Evolutionary conservation across 2,888 invertebrate species (phyloP), one percentile per base, ranked within the genome.

Genomic region (Tenthredo livida): DNA sequence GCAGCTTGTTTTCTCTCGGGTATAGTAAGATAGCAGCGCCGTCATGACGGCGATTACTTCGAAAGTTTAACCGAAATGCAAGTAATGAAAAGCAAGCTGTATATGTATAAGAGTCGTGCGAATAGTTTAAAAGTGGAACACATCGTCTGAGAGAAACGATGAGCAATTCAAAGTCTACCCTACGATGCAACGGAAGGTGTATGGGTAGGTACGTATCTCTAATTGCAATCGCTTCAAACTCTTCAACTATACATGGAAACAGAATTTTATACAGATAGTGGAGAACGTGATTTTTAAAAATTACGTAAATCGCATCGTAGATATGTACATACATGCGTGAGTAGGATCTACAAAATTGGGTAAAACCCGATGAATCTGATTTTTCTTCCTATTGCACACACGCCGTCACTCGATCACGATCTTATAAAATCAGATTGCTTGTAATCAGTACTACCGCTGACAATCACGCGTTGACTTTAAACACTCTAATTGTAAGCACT

Each of bases 1-100:
- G 54, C n/a, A n/a, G 10, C 61, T 10, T 25, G 61, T 25, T 10
- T 61, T 61, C 7, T 61, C 61, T 61, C 21, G 1, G 61, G 67
- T 29, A 29, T 29, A 29, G 67, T 33, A 7, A 25, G 29, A 21
- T 65, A 65, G 29, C 15, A 65, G 29, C 15, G 47, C 15, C 12
- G 21, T 65, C 1, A 25, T 29, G 65, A 65, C 21, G 21, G 21
- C 58, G 1, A 58, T 58, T 21, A n/a, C 54, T 54, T 54, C n/a
- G 54, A 54, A 54, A 54, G 54, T 54, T 25, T 25, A 61, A 61
- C 61, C 61, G 61, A 61, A 61, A 61, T 61, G 4, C 61, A 61
- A 61, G 61, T 25, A 61, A 61, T 21, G 10, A 29, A 61, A 9
- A 29, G 61, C 61, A 12, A 61, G 58, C 58, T 21, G 2, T 0